Base-by-base conservation (phyloP, 2,113 vertebrate genomes). In the Salvator merianae region DNA sequence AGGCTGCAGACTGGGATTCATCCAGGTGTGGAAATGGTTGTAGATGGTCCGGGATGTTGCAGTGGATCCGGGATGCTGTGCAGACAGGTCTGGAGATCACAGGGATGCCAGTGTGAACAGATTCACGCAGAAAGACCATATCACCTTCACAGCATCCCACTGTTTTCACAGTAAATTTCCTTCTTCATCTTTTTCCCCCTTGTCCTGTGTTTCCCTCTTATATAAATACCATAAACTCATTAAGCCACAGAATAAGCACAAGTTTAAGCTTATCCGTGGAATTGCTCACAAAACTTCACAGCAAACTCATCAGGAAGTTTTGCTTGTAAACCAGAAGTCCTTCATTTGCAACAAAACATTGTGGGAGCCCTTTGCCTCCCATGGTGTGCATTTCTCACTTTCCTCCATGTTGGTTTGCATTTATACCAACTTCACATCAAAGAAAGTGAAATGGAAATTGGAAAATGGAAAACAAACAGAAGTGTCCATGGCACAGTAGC, bases 221-320 rank as follows among this genome's bases (percentile, higher is more conserved):
- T 59, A 30, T 43, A 62, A 79, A 76, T 34, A 59, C 36, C 38
- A 26, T 38, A 79, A 70, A 69, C 36, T 80, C 71, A 84, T 84
- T 82, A 82, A 78, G 66, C 34, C 38, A 28, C 28, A 7, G 30
- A 81, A 86, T 71, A 50, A 77, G 78, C 83, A 78, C 47, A 59
- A 63, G 53, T 79, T 47, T 84, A 55, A 71, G 63, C 68, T 63
- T 77, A 28, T 63, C 76, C 24, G 40, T 7, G 18, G 65, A 82
- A 86, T 82, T 59, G 16, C n/a, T 77, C 79, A 73, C 73, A 86
- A 77, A 65, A 63, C 66, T 77, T 77, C 79, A 77, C 43, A 76
- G 43, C 3, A 30, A 43, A 43, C 47, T 14, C 47, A 69, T 2
- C 50, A 81, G 50, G 65, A 3, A 4, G 50, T 34, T 83, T 79